Percentiles rank a stretch among this genome's conserved stretches.
Evolutionary conservation across 2,888 invertebrate species (phyloP).

Genomic region (Torymus aiolomorphi): DNA sequence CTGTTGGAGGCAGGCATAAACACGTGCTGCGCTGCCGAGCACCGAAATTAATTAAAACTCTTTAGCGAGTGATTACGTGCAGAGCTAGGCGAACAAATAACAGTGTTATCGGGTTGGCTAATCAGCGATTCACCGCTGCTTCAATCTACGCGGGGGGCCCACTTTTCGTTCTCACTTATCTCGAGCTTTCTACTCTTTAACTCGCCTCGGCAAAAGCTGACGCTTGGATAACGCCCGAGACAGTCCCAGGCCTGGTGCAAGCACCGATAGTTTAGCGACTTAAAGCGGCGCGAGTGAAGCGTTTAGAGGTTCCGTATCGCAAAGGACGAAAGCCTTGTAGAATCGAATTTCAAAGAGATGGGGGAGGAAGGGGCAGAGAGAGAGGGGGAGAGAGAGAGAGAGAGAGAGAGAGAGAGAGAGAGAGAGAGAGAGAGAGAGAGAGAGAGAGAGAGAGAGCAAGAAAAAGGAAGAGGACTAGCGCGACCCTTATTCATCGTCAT

Average conservation of each 20-base stretch:
- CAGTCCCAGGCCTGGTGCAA: slow-evolving; percentile 16
- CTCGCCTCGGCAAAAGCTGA: neutral
- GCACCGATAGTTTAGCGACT: slow-evolving; percentile 6
- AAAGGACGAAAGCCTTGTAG: neutral
- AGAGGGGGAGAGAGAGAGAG: no score
- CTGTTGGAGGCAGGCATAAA: slow-evolving; percentile 45
- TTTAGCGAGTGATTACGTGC: slow-evolving; percentile 56
- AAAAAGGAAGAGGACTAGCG: no score
- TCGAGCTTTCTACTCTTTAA: neutral
- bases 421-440: no score
- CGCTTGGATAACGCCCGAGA: slow-evolving; percentile 34
- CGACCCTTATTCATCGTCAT: neutral
- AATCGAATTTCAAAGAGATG: no score
- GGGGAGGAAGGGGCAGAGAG: no score
- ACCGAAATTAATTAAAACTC: slow-evolving; percentile 58
- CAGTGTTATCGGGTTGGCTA: slow-evolving; percentile 32
- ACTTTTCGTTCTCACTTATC: slow-evolving; percentile 12
- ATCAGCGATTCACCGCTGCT: slow-evolving; percentile 41
- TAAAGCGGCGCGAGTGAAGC: neutral
- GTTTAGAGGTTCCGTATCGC: neutral
- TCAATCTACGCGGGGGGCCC: neutral
- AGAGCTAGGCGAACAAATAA: slow-evolving; percentile 20
- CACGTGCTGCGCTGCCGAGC: neutral
- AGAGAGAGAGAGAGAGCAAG: no score
- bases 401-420: no score